Evolutionary conservation across 2,113 vertebrate species (phyloP), one percentile per base, ranked within the genome.

Genomic region (Melanocharis versteri): DNA sequence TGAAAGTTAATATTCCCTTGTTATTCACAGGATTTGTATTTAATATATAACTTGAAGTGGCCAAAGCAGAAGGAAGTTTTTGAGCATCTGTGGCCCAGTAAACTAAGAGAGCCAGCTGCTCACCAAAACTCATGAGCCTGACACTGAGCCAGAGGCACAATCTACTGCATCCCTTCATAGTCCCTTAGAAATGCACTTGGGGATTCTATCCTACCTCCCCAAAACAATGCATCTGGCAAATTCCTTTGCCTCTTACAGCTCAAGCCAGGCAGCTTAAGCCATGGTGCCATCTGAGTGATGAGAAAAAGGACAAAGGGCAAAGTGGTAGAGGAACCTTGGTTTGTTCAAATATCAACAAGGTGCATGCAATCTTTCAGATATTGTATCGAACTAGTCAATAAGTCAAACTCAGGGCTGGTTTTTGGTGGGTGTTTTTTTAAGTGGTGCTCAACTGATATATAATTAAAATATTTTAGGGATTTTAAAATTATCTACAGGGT

Each of bases 141-240:
- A 33, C 21, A 33, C 27, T 54, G 61, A 48, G 28, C 39, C 58
- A 51, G 37, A 44, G n/a, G 42, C 56, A 82, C 11, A 4, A 48
- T 44, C n/a, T 33, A 12, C 50, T 1, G 2, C 27, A 44, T 26
- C 11, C 40, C 26, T 61, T 61, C 19, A 30, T 9, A 39, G 15
- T 22, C 5, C 10, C 44, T 1, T 0, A 6, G 4, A 39, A 37
- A 66, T 15, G 7, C 28, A 26, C 1, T 0, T 5, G 21, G 44
- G 45, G 15, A 28, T 87, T 68, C 70, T 50, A n/a, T 35, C 39
- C 39, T 45, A 1, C 35, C 26, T 45, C 33, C 53, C 44, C 45
- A 37, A 57, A 79, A 39, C 11, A 45, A 16, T 8, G 22, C 1
- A 8, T 15, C 53, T 44, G 37, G 39, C 0, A 8, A 53, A 64